Percentiles rank a stretch among this genome's conserved stretches.
Evolutionary conservation across 1,140 invertebrate species (phyloP).

Genomic region (Agrilus planipennis): DNA sequence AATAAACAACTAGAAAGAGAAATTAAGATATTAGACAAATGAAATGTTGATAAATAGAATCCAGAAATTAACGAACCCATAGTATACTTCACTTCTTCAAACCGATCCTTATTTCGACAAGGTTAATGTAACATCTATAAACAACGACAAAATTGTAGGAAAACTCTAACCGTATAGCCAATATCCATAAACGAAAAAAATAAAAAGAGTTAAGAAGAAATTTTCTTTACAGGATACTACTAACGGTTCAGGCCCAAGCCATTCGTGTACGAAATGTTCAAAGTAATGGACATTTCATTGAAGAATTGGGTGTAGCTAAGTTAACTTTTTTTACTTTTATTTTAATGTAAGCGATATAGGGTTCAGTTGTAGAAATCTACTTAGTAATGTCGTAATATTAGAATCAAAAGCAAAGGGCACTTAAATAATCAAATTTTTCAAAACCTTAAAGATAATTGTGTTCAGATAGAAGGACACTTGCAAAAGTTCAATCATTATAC

Average conservation of each 20-base stretch:
- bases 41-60: not conserved
- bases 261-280: not conserved
- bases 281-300: not conserved
- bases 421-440: no score
- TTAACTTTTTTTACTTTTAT: no score
- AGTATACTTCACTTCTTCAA: not conserved
- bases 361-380: no score
- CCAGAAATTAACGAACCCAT: slow-evolving; percentile 1
- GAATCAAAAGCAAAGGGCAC: no score
- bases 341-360: no score
- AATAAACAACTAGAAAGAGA: not conserved
- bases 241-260: not conserved
- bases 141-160: slow-evolving; percentile 1
- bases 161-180: not conserved
- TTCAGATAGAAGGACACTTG: no score
- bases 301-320: not conserved
- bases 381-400: no score
- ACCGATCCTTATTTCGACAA: not conserved
- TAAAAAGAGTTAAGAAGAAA: not conserved
- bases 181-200: slow-evolving; percentile 1
- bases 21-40: not conserved
- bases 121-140: not conserved
- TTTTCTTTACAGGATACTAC: slow-evolving; percentile 1
- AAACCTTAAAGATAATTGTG: no score
- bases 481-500: no score